Evolutionary conservation across 2,797 vertebrate species (phyloP), one percentile per base, ranked within the genome.

Genomic region (Cheracebus regulus): DNA sequence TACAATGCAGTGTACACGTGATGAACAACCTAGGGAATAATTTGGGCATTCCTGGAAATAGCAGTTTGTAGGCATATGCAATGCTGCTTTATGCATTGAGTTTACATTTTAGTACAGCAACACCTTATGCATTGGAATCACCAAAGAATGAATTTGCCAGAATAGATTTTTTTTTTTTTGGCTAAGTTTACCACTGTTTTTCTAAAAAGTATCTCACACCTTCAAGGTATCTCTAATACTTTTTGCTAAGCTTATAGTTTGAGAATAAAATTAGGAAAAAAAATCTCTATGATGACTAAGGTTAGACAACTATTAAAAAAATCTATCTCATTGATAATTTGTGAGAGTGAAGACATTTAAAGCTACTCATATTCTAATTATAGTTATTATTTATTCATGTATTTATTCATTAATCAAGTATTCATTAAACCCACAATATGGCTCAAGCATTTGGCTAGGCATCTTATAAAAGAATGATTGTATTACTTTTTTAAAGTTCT

Each of bases 381-480:
- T 28, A 36, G 41, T 26, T 81, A 36, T 82, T 20, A 57, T 81
- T 91, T 95, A 61, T 79, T 96, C 30, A 80, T 84, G 48, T 61
- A 87, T n/a, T 41, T 94, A 36, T 58, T 96, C 55, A 81, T 80
- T 81, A 46, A 90, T 87, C n/a, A 89, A 64, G 73, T 72, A 67
- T 73, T 64, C 26, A n/a, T 55, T 82, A 82, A 88, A 4, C 7
- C 33, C 22, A 12, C 26, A 64, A 7, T 58, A 48, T 41, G 7
- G 44, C 33, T 30, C 10, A 90, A 55, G 22, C 48, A 92, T 79
- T 82, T 95, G 39, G 6, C n/a, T 82, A 92, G 76, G 13, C 24
- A 79, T 89, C 8, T 14, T 89, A 41, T 57, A 30, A 86, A 92
- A 92, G 13, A 92, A 61, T 50, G 26, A 4, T 14, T 81, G 1